Evolutionary conservation across 2,113 vertebrate species (phyloP).

Genomic region (Halichoeres trimaculatus): DNA sequence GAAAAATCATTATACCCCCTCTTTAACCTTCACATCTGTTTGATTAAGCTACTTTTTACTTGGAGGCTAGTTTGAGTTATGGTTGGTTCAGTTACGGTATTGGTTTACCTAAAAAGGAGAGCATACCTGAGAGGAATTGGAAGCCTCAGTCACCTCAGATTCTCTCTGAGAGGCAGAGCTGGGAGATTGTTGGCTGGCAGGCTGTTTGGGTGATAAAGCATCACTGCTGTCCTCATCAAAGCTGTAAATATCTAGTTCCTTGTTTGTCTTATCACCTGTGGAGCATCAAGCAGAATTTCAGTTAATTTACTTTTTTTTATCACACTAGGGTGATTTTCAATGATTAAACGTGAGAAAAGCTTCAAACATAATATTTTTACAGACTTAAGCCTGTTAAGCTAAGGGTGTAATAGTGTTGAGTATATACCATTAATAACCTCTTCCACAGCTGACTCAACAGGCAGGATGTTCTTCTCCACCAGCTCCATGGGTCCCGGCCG

Average conservation of each 20-base stretch:
- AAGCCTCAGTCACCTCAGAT: constrained; percentile 82
- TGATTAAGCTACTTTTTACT: too few relatives aligned
- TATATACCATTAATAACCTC: constrained; percentile 88
- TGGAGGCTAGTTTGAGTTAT: too few relatives aligned
- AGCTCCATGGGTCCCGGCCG: constrained; percentile 96
- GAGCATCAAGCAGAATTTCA: constrained; percentile 8
- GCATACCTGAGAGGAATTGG: constrained; percentile 67
- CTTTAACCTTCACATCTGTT: too few relatives aligned
- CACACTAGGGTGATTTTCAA: too few relatives aligned
- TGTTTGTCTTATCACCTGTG: constrained; percentile 85
- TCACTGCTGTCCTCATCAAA: constrained; percentile 97
- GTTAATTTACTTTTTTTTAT: neutral
- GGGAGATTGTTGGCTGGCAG: constrained; percentile 90
- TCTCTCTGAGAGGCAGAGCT: constrained; percentile 86
- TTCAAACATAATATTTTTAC: too few relatives aligned
- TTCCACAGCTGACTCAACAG: constrained; percentile 89
- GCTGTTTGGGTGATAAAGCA: constrained; percentile 89
- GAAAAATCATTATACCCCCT: too few relatives aligned
- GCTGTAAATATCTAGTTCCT: constrained; percentile 83
- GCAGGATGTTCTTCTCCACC: constrained; percentile 97
- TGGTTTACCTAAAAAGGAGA: constrained; percentile 59
- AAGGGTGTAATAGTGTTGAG: neutral
- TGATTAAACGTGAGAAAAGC: too few relatives aligned
- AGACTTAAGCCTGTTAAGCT: too few relatives aligned
- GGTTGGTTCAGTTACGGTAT: neutral